Conservation (phyloP, 2,888 invertebrate genomes). For the Gymnoscelis rufifasciata region DNA sequence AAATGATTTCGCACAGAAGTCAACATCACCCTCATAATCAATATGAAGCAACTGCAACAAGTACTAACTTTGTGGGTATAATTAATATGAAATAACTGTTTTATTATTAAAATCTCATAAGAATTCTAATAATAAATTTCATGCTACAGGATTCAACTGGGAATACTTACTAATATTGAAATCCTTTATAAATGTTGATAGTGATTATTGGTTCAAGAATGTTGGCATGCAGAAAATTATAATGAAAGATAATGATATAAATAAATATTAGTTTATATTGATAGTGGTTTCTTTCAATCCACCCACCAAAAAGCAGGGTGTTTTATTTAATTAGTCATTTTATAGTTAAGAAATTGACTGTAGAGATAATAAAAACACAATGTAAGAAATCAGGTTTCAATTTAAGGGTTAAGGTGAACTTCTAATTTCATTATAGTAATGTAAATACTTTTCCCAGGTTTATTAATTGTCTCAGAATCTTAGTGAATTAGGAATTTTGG, state of each 20-base stretch:
- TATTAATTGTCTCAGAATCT: too few relatives aligned
- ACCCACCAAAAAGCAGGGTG: too few relatives aligned
- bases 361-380: too few relatives aligned
- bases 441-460: too few relatives aligned
- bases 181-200: constrained; percentile 29
- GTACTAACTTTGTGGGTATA: constrained; percentile 25
- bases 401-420: too few relatives aligned
- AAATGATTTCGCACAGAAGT: constrained; percentile 55
- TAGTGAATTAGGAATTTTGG: too few relatives aligned
- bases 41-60: constrained; percentile 38
- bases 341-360: too few relatives aligned
- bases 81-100: neutral
- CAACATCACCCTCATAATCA: constrained; percentile 48
- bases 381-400: too few relatives aligned
- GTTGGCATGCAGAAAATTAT: constrained; percentile 15
- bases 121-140: neutral
- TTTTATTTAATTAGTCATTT: too few relatives aligned
- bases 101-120: too few relatives aligned
- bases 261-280: neutral
- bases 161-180: constrained; percentile 29
- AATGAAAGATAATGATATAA: constrained; percentile 2
- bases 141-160: constrained; percentile 32
- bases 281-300: too few relatives aligned
- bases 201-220: constrained; percentile 26
- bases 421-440: too few relatives aligned